These are phyloP conservation scores for Leucophenga varia DNA, from an alignment of 1,140 invertebrate species.

Conservation along the genomic window DNA sequence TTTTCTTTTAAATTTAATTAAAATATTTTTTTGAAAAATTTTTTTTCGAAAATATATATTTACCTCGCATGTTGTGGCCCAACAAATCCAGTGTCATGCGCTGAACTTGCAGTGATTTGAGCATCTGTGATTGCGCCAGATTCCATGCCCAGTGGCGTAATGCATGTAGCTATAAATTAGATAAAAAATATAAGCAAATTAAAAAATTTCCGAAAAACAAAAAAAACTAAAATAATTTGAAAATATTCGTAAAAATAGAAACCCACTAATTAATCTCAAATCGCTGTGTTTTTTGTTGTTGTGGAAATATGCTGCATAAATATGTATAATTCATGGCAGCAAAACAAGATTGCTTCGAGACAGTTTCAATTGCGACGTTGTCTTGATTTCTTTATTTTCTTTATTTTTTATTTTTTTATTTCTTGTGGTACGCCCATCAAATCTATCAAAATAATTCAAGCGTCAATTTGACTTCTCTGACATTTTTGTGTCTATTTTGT, in stretches of 20 bases:
- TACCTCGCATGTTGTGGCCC: slow-evolving; percentile 90
- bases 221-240: background rate
- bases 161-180: slow-evolving; percentile 77
- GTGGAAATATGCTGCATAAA: too few species aligned
- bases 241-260: too few species aligned
- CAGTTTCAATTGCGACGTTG: too few species aligned
- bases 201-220: background rate
- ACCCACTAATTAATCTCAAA: too few species aligned
- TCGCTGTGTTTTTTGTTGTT: too few species aligned
- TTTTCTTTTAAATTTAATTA: too few species aligned
- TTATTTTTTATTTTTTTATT: too few species aligned
- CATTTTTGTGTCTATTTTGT: too few species aligned
- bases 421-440: slow-evolving; percentile 24
- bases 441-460: slow-evolving; percentile 44
- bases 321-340: too few species aligned
- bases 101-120: slow-evolving; percentile 85
- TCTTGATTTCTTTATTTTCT: too few species aligned
- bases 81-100: slow-evolving; percentile 86
- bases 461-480: slow-evolving; percentile 40
- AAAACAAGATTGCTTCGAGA: too few species aligned
- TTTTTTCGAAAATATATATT: slow-evolving; percentile 32
- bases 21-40: too few species aligned
- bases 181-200: slow-evolving; percentile 3
- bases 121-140: slow-evolving; percentile 83
- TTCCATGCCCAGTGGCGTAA: slow-evolving; percentile 85